Base-by-base conservation (phyloP, 2,888 invertebrate species). In the Caenorhabditis doughertyi region DNA sequence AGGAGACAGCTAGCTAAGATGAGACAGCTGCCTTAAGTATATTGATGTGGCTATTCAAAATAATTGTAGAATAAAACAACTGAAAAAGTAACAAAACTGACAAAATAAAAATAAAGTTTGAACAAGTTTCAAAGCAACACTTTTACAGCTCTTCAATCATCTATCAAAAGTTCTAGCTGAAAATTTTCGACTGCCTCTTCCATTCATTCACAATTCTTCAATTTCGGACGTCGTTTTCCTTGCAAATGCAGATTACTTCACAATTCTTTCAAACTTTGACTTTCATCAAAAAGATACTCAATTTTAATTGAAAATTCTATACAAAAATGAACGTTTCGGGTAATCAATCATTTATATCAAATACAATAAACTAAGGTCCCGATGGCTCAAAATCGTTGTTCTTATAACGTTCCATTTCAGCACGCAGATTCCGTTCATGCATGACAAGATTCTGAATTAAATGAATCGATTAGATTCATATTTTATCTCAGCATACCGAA, bases 111-210 rank as follows among this genome's bases (percentile, higher is more conserved):
- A 23, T 23, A 13, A 42, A 32, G 4, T 9, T n/a, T n/a, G 2
- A n/a, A 3, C n/a, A 47, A 47, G 2, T 32, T 16, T 27, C 9
- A 47, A 58, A 29, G 16, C n/a, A 18, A 18, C 7, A 13, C 16
- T 42, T 67, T 60, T 76, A 49, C 77, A 70, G 79, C 70, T 79
- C 8, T 79, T 79, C 79, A 56, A 79, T 13, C 62, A 70, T 55
- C 62, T 70, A 5, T 64, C 68, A 7, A 23, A 47, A 32, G 42
- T 79, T 4, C 32, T 79, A 13, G 39, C 70, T 35, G 70, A 70
- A n/a, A 51, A 79, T 21, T 79, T 79, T 53, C 68, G 70, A 18
- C 70, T 79, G 8, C 76, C 76, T 21, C 58, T 76, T n/a, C 76
- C 76, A n/a, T 76, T 76, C 60, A 68, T 76, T 16, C 58, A 51